Conservation (phyloP, 2,113 vertebrate species). For the Danio rerio region DNA sequence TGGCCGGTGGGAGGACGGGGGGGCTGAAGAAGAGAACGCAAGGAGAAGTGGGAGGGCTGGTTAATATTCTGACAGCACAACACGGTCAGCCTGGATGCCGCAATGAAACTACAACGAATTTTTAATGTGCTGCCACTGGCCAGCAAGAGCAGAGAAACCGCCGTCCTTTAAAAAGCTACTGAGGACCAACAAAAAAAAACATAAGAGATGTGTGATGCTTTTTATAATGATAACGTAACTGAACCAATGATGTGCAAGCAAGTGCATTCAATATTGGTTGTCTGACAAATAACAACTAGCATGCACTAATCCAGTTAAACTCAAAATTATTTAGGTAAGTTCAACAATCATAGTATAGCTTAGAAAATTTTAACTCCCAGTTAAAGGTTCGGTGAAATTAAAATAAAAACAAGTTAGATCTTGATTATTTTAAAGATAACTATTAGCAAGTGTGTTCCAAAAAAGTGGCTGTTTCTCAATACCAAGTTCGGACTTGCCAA, state of each 20-base stretch:
- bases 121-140: slow-evolving; percentile 42
- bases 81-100: slow-evolving; percentile 27
- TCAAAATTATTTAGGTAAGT: no score
- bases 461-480: no score
- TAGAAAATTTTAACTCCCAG: no score
- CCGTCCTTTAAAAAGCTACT: not conserved
- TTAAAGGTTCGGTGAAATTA: no score
- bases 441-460: no score
- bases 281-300: not conserved
- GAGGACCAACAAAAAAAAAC: not conserved
- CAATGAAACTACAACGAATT: slow-evolving; percentile 22
- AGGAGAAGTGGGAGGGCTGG: slow-evolving; percentile 23
- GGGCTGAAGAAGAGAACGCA: not conserved
- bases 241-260: not conserved
- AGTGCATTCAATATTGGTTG: not conserved
- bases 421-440: no score
- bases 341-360: no score
- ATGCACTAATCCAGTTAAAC: not conserved
- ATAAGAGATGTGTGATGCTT: not conserved
- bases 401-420: no score
- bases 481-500: no score
- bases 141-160: not conserved
- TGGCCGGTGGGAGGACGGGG: not conserved
- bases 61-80: slow-evolving; percentile 63
- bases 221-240: not conserved